phyloP scores from a whole-genome alignment of 2,113 vertebrate species.

The Eubucco bourcierii region DNA sequence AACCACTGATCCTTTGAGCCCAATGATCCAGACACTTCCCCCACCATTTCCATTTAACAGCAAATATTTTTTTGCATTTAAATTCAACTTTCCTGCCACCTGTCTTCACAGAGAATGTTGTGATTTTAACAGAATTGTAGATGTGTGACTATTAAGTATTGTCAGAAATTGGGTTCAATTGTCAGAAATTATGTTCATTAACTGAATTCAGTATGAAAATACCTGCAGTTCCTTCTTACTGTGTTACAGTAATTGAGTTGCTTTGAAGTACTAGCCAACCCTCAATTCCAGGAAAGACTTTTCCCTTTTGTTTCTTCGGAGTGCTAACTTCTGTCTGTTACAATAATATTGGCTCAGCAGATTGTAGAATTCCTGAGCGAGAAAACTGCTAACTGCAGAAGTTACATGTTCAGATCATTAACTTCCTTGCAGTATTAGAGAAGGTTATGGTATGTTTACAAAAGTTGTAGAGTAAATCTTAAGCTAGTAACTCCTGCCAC shows the following conservation, averaged over 20 bases:
- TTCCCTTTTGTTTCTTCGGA: neutral
- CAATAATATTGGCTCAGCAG: slow-evolving; percentile 8
- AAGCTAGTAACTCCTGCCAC: neutral
- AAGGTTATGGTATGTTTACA: neutral
- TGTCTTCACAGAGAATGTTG: neutral
- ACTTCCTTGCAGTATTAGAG: neutral
- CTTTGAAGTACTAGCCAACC: slow-evolving; percentile 26
- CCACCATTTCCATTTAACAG: neutral
- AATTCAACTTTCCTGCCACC: neutral
- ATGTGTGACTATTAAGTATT: neutral
- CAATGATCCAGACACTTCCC: neutral
- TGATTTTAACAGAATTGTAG: neutral
- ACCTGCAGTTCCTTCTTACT: neutral
- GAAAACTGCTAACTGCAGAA: slow-evolving; percentile 2
- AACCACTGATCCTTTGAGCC: neutral
- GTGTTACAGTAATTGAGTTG: slow-evolving; percentile 13
- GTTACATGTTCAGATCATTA: slow-evolving; percentile 19
- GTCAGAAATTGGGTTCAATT: neutral
- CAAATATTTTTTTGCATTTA: neutral
- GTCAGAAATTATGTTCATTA: neutral
- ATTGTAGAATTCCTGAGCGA: slow-evolving; percentile 3
- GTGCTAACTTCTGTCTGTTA: neutral
- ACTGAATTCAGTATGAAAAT: neutral
- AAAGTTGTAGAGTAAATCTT: slow-evolving; percentile 25
- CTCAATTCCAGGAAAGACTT: slow-evolving; percentile 16